phyloP scores from a whole-genome alignment of 1,140 invertebrate genomes.

The Eupristina koningsbergeri region DNA sequence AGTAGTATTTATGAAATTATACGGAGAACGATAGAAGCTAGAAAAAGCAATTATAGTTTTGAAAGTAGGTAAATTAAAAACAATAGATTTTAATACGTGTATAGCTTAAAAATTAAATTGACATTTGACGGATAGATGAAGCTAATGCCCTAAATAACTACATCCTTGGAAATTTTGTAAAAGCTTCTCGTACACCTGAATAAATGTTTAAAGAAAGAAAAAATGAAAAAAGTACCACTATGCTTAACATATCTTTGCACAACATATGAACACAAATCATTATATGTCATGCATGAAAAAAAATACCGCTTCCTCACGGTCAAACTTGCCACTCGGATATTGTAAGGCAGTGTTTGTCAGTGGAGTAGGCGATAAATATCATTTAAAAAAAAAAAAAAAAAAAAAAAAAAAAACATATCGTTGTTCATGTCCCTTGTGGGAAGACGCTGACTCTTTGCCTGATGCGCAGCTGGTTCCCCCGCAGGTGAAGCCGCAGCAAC shows the following conservation, averaged over 20 bases:
- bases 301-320: background rate
- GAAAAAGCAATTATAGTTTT: too few species aligned
- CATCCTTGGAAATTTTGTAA: background rate
- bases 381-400: too few species aligned
- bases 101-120: too few species aligned
- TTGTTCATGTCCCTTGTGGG: conserved; percentile 73
- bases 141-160: too few species aligned
- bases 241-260: background rate
- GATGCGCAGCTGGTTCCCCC: conserved; percentile 75
- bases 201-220: background rate
- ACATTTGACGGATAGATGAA: too few species aligned
- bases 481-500: conserved; percentile 84
- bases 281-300: conserved; percentile 19
- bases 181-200: background rate
- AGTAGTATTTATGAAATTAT: too few species aligned
- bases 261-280: background rate
- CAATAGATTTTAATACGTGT: too few species aligned
- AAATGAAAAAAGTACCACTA: background rate
- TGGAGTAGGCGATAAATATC: background rate
- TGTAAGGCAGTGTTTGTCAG: background rate
- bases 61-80: too few species aligned
- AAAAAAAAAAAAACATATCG: too few species aligned
- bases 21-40: too few species aligned
- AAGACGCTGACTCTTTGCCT: conserved; percentile 74
- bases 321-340: background rate